Evolutionary conservation across 2,113 vertebrate genomes (phyloP).

Genomic region (Lycaon pictus): DNA sequence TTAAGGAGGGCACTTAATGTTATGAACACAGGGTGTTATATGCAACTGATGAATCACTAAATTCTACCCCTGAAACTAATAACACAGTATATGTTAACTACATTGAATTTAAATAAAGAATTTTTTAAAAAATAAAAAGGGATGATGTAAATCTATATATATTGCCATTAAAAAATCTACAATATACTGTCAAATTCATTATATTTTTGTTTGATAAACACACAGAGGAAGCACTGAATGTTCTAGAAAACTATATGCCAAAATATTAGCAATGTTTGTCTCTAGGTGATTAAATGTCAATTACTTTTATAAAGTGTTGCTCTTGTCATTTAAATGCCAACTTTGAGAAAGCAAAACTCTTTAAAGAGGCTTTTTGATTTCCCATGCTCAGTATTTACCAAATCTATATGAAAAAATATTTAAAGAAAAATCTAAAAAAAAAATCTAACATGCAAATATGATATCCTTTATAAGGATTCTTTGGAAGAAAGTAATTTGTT

Average conservation of each 20-base stretch:
- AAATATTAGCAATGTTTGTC: neutral
- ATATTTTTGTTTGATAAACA: neutral
- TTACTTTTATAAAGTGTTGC: slow-evolving; percentile 4
- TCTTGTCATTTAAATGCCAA: neutral
- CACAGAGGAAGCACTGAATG: neutral
- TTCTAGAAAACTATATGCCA: neutral
- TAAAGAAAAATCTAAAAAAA: neutral
- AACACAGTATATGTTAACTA: too few relatives aligned
- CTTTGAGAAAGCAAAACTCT: neutral
- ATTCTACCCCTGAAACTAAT: too few relatives aligned
- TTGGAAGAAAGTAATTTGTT: slow-evolving; percentile 49
- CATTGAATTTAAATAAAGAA: neutral
- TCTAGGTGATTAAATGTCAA: neutral
- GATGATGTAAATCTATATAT: neutral
- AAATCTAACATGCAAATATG: neutral
- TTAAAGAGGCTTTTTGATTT: neutral
- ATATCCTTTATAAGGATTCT: neutral
- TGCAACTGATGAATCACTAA: too few relatives aligned
- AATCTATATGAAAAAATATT: neutral
- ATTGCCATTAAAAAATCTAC: neutral
- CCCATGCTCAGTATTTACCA: neutral
- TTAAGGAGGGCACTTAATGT: too few relatives aligned
- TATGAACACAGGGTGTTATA: too few relatives aligned
- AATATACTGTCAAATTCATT: neutral
- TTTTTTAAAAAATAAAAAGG: neutral